Evolutionary conservation across 2,797 vertebrate species (phyloP).

Genomic region (Dicrostonyx torquatus): DNA sequence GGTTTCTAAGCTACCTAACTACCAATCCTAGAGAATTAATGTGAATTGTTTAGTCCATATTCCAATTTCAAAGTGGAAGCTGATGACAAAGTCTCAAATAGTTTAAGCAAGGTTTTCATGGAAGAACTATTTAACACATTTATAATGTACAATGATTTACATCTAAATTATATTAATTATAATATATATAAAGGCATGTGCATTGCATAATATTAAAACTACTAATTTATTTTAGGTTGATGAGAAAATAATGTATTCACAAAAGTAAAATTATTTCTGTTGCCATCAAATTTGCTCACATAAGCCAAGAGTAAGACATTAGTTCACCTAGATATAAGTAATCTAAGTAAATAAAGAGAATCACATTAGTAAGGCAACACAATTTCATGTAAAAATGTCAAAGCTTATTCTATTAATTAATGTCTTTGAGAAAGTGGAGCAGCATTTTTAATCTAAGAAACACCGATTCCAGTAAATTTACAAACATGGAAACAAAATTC

Average conservation of each 20-base stretch:
- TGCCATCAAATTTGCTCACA: background rate
- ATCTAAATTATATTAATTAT: background rate
- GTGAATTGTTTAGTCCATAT: background rate
- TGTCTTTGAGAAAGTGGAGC: background rate
- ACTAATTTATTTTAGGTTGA: background rate
- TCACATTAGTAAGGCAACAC: background rate
- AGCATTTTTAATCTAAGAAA: background rate
- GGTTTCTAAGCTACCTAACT: slow-evolving; percentile 19
- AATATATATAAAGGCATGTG: background rate
- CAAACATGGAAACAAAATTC: background rate
- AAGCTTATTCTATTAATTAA: background rate
- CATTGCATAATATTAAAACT: slow-evolving; percentile 17
- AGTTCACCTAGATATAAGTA: slow-evolving; percentile 1
- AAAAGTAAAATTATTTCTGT: background rate
- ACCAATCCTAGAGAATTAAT: slow-evolving; percentile 40
- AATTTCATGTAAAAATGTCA: background rate
- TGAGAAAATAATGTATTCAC: background rate
- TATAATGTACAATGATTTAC: background rate
- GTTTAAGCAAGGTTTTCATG: slow-evolving; percentile 41
- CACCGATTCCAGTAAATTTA: background rate
- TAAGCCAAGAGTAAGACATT: background rate
- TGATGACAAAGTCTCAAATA: background rate
- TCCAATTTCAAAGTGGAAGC: background rate
- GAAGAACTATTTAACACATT: background rate
- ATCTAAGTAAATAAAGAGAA: slow-evolving; percentile 10